Conservation (phyloP, 2,113 vertebrate species). For the Mus pahari region DNA sequence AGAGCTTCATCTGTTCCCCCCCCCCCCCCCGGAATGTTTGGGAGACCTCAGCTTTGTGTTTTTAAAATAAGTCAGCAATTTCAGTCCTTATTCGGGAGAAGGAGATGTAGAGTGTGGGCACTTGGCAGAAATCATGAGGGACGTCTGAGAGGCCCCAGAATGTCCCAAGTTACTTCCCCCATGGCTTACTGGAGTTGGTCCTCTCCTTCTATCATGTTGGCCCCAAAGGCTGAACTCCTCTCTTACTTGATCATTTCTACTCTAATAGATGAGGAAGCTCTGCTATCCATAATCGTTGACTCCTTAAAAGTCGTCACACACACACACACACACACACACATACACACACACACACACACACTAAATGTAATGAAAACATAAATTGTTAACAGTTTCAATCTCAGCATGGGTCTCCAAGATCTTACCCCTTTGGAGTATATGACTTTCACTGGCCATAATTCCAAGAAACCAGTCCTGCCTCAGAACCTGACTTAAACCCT, state of each 20-base stretch:
- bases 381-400: not conserved
- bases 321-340: not conserved
- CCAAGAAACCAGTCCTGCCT: not conserved
- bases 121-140: not conserved
- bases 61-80: not conserved
- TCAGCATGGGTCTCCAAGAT: not conserved
- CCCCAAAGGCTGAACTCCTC: not conserved
- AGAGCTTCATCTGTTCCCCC: not conserved
- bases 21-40: not conserved
- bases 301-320: not conserved
- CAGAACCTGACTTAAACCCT: not conserved
- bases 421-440: not conserved
- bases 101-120: too few relatives aligned
- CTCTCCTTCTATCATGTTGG: not conserved
- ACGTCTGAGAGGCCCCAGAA: not conserved
- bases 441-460: not conserved
- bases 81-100: not conserved
- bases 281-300: not conserved
- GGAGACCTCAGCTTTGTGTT: not conserved
- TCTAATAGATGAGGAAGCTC: not conserved
- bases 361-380: not conserved
- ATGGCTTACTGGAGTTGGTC: not conserved
- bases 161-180: not conserved
- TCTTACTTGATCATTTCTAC: not conserved
- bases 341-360: too few relatives aligned